phyloP scores from a whole-genome alignment of 2,113 vertebrate genomes.

The Microcebus ravelobensis region DNA sequence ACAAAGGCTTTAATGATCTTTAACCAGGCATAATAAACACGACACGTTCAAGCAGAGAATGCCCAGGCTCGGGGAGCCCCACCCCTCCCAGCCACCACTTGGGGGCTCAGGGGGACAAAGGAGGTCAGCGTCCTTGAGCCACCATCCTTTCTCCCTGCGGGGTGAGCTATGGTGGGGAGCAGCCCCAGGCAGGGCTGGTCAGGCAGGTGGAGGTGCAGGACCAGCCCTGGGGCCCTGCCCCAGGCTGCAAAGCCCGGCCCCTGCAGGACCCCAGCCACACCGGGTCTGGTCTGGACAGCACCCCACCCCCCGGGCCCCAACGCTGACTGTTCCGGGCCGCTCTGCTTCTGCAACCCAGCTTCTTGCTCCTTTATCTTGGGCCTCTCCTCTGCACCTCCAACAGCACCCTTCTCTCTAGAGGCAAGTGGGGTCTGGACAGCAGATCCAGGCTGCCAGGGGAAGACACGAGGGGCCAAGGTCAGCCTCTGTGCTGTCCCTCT shows the following conservation, averaged over 20 bases:
- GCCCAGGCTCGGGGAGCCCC: neutral
- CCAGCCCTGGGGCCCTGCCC: fast-evolving
- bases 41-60: conserved; percentile 47
- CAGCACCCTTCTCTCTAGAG: neutral
- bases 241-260: neutral
- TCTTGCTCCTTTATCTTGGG: neutral
- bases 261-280: fast-evolving
- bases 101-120: neutral
- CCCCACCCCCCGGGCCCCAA: too few relatives aligned
- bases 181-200: neutral
- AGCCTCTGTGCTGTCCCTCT: neutral
- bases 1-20: conserved; percentile 85
- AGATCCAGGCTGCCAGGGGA: neutral
- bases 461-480: neutral
- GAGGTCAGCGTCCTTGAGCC: too few relatives aligned
- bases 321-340: fast-evolving
- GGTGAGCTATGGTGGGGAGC: neutral
- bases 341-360: neutral
- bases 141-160: neutral
- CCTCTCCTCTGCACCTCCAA: neutral
- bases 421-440: neutral
- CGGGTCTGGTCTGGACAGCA: too few relatives aligned
- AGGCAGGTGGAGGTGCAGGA: neutral
- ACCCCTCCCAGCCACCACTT: neutral
- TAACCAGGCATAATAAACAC: conserved; percentile 82